phyloP scores from a whole-genome alignment of 2,888 invertebrate species.

The Phrixothrix hirtus region DNA sequence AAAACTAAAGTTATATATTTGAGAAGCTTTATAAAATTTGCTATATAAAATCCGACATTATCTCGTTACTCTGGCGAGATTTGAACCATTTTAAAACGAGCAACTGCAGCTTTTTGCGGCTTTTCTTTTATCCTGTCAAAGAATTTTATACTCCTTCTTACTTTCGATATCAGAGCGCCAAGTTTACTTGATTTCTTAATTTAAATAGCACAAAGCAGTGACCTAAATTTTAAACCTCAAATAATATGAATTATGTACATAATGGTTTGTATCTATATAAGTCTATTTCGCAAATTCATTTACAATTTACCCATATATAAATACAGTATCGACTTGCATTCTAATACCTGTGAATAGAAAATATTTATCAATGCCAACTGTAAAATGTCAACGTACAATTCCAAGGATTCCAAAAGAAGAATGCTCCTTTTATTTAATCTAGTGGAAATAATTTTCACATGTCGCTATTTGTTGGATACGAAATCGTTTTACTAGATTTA shows the following conservation, averaged over 20 bases:
- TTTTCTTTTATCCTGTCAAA: slow-evolving; percentile 1
- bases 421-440: slow-evolving; percentile 18
- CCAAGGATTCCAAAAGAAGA: slow-evolving; percentile 6
- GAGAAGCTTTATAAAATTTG: neutral
- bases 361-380: slow-evolving; percentile 23
- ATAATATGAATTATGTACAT: no score
- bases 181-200: no score
- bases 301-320: neutral
- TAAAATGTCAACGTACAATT: slow-evolving; percentile 23
- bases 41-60: neutral
- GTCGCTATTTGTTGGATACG: slow-evolving; percentile 14
- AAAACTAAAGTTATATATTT: neutral
- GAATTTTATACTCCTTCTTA: neutral
- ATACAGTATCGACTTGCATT: no score
- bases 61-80: neutral
- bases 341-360: no score
- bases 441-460: slow-evolving; percentile 22
- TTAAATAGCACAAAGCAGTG: no score
- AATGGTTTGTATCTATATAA: no score
- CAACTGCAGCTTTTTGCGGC: slow-evolving; percentile 2
- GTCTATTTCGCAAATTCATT: no score
- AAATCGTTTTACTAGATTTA: no score
- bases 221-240: no score
- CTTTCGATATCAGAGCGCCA: neutral
- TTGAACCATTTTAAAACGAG: slow-evolving; percentile 1